Evolutionary conservation across 2,797 vertebrate genomes (phyloP), one percentile per base, ranked within the genome.

Genomic region (Neosilurus hyrtlii): DNA sequence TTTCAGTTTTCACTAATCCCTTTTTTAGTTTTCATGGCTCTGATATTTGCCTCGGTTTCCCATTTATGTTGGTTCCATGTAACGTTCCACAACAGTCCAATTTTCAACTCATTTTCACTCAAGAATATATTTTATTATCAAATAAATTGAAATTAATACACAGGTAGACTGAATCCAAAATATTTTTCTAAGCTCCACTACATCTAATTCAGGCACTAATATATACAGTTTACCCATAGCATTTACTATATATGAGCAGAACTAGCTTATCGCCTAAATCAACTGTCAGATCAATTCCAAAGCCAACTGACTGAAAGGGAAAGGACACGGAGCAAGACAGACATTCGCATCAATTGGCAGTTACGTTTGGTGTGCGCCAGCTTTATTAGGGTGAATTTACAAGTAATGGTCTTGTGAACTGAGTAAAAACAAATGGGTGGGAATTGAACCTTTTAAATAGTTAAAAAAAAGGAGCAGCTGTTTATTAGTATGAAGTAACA

Each of bases 21-120:
- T 30, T 75, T 75, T 37, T 30, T 57, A 57, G 54, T 57, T 75
- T 35, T 18, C 51, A 73, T 72, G 70, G 57, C 24, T 49, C n/a
- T 52, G n/a, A 73, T 26, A 26, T 73, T 54, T 56, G 6, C 2
- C 66, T 72, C 6, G 6, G 14, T 72, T 72, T 56, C 35, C 3
- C 26, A 35, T 75, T 57, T 2, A 59, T 20, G 18, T 35, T 20
- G n/a, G 51, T 9, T 26, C 7, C 43, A 51, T 12, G 10, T 68
- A 68, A 68, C 30, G 37, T 37, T 68, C 20, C 20, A 70, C 22
- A 70, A 5, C 71, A 73, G 6, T 56, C 71, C 71, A 56, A 73
- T 72, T 54, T 72, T 54, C n/a, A 72, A 16, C 70, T 57, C 52
- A 20, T 73, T 56, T 71, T 18, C 51, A 56, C 35, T 49, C 37